Conservation (phyloP, 1,140 invertebrate species). For the Brachionus rotundiformis region DNA sequence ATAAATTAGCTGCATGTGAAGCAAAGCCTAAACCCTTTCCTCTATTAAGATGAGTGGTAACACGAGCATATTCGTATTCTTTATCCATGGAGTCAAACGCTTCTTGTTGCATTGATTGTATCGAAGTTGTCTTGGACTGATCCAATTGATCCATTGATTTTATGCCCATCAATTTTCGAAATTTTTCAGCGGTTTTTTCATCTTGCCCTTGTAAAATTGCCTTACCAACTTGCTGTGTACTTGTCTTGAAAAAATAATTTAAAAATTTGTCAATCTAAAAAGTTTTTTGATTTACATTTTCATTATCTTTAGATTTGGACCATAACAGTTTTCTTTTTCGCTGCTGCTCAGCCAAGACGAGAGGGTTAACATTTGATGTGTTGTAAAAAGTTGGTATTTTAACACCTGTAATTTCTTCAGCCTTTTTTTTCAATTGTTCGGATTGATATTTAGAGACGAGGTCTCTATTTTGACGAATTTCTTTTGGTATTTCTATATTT, state of each 20-base stretch:
- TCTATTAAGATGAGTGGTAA: constrained; percentile 87
- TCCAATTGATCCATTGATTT: constrained; percentile 66
- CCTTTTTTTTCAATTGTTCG: constrained; percentile 54
- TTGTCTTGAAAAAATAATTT: constrained; percentile 53
- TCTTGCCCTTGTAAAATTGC: constrained; percentile 84
- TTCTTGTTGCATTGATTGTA: constrained; percentile 57
- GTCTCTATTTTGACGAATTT: constrained; percentile 7
- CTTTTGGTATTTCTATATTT: constrained; percentile 34
- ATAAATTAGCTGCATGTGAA: constrained; percentile 15
- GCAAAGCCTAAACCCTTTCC: constrained; percentile 64
- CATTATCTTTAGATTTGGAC: constrained; percentile 68
- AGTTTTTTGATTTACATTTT: constrained; percentile 63
- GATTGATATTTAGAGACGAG: not conserved
- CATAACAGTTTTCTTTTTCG: constrained; percentile 86
- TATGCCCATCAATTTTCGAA: constrained; percentile 91
- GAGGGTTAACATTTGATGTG: constrained; percentile 75
- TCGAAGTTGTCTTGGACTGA: constrained; percentile 18
- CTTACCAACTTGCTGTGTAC: constrained; percentile 57
- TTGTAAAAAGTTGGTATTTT: constrained; percentile 75
- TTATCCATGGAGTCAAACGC: constrained; percentile 86
- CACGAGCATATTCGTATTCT: constrained; percentile 88
- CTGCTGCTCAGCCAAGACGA: constrained; percentile 81
- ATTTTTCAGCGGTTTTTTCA: constrained; percentile 87
- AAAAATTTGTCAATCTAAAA: not conserved
- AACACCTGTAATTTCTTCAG: constrained; percentile 62